Conservation (phyloP, 2,888 invertebrate genomes). For the Zaprionus bogoriensis region DNA sequence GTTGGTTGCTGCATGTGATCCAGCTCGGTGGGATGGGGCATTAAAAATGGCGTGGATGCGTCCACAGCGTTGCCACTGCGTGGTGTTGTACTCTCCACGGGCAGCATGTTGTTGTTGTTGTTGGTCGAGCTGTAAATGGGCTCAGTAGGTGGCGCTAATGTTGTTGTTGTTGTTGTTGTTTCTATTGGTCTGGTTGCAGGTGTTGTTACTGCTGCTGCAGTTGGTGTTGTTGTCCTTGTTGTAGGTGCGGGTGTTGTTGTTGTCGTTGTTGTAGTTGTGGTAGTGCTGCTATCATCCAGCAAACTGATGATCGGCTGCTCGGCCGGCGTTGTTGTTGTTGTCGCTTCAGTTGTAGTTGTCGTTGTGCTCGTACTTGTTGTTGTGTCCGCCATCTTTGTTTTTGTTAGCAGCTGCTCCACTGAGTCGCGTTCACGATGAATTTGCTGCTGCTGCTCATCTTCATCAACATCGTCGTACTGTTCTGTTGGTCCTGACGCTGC, state of each 20-base stretch:
- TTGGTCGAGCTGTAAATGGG: constrained; percentile 39
- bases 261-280: constrained; percentile 23
- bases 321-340: constrained; percentile 49
- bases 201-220: too few species aligned
- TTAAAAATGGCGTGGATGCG: constrained; percentile 16
- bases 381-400: constrained; percentile 49
- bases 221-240: constrained; percentile 41
- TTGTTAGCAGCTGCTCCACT: constrained; percentile 33
- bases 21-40: constrained; percentile 54
- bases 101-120: constrained; percentile 47
- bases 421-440: constrained; percentile 34
- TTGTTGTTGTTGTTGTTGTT: constrained; percentile 17
- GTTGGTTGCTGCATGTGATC: constrained; percentile 66
- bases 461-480: constrained; percentile 20
- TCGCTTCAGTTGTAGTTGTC: constrained; percentile 51
- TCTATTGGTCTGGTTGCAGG: constrained; percentile 26
- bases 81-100: constrained; percentile 29
- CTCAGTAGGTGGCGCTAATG: constrained; percentile 44
- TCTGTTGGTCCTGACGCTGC: constrained; percentile 25
- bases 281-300: constrained; percentile 63
- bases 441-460: constrained; percentile 31
- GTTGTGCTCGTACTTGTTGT: constrained; percentile 42
- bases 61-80: constrained; percentile 15
- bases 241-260: constrained; percentile 41
- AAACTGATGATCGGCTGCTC: constrained; percentile 62